A percentile compares a stretch with the other conserved stretches of the same genome.
Evolutionary conservation across 92 coral and sea anemone species (phyloP).

Genomic region (Scolanthus callimorphus): DNA sequence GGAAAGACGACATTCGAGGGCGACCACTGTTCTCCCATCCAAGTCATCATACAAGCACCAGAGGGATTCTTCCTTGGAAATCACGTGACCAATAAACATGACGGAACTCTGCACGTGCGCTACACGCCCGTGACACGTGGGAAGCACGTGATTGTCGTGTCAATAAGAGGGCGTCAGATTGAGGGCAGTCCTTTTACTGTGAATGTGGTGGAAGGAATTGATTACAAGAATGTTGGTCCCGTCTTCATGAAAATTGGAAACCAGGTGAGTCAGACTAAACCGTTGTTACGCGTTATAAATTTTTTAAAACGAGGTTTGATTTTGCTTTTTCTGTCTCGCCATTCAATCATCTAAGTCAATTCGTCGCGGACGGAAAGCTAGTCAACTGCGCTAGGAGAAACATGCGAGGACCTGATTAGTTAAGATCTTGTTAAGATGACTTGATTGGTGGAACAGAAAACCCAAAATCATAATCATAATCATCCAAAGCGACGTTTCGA

Average conservation of each 20-base stretch:
- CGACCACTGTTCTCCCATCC: slow-evolving; percentile 63
- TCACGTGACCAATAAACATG: slow-evolving; percentile 69
- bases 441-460: too few species aligned
- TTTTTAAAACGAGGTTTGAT: too few species aligned
- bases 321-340: too few species aligned
- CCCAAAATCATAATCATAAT: too few species aligned
- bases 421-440: too few species aligned
- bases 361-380: too few species aligned
- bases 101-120: slow-evolving; percentile 80
- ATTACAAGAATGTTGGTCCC: slow-evolving; percentile 67
- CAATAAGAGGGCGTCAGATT: slow-evolving; percentile 62
- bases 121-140: slow-evolving; percentile 88
- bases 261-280: too few species aligned
- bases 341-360: too few species aligned
- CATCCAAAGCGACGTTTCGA: too few species aligned
- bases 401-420: too few species aligned
- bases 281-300: too few species aligned
- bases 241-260: slow-evolving; percentile 80
- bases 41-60: slow-evolving; percentile 78
- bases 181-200: slow-evolving; percentile 75
- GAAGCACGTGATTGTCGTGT: slow-evolving; percentile 53
- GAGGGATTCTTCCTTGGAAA: slow-evolving; percentile 86
- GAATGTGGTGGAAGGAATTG: slow-evolving; percentile 81
- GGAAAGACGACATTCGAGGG: slow-evolving; percentile 75
- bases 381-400: too few species aligned